Base-by-base conservation (phyloP, 2,797 vertebrate genomes). In the Sternarchorhynchus goeldii region DNA sequence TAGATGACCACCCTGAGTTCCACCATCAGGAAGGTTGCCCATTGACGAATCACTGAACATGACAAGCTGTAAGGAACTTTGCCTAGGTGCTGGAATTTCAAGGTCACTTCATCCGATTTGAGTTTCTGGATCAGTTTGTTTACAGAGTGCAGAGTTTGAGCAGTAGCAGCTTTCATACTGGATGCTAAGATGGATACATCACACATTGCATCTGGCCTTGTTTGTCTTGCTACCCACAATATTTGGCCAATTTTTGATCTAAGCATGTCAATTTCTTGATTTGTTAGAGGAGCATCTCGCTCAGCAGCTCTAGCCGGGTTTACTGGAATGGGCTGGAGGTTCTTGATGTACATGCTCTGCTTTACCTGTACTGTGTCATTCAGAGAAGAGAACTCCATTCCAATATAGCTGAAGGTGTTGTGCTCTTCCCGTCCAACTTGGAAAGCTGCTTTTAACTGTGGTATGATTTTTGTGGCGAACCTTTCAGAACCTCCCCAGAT, bases 231-330 rank as follows among this genome's bases (percentile, higher is more conserved):
- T 0, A 83, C 77, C 78, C 70, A 77, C 14, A 81, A 4, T 25
- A 85, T 81, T 73, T 86, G 83, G 5, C 79, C 79, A 34, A 68
- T 81, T 20, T 85, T 80, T 18, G 56, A 73, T 45, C 58, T 77
- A 0, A 82, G 39, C 34, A 65, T 45, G 17, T 78, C 72, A 36
- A 14, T 58, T 41, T 82, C 60, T 18, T 8, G 41, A 2, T 73
- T 60, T 71, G 31, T 74, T 8, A 69, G 32, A 45, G 66, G 55
- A 34, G 34, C 29, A 25, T 84, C 79, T 36, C 8, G 3, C 20
- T 83, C 29, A 20, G 14, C 18, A 41, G 57, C 75, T 81, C 72
- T 59, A 3, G 10, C 20, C 2, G 76, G 36, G 5, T 82, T 31
- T 55, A 84, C 55, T 39, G 4, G 69, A 57, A 81, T 81, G 4